Conservation (phyloP, 2,113 vertebrate species). For the Notothenia rossii region DNA sequence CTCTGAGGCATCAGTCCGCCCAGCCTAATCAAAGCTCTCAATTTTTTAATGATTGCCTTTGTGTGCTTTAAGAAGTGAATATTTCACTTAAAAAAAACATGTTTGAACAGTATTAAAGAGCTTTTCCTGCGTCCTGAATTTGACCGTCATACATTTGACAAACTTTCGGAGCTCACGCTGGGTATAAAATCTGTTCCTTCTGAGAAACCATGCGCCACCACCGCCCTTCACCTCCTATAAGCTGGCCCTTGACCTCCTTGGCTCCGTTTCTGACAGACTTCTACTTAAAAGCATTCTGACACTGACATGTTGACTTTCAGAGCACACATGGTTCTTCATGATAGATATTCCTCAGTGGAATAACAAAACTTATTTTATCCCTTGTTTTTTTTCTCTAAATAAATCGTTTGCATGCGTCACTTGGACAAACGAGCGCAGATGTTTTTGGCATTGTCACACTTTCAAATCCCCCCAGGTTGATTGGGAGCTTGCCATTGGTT, state of each 20-base stretch:
- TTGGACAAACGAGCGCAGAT: conserved; percentile 55
- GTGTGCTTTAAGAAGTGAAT: neutral
- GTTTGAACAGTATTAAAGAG: neutral
- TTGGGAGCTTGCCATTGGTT: conserved; percentile 52
- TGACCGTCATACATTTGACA: neutral
- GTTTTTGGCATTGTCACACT: conserved; percentile 60
- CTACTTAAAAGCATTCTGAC: conserved; percentile 49
- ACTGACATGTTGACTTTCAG: conserved; percentile 28
- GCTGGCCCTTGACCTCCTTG: conserved; percentile 48
- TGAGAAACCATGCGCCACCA: neutral
- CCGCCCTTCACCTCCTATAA: conserved; percentile 24
- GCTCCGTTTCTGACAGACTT: conserved; percentile 28
- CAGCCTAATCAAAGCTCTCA: no score
- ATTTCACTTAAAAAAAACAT: neutral
- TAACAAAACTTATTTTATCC: conserved; percentile 5
- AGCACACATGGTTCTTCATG: conserved; percentile 31
- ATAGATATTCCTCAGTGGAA: conserved; percentile 25
- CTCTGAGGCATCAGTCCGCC: no score
- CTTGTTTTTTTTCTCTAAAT: conserved; percentile 38
- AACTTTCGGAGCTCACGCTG: conserved; percentile 10
- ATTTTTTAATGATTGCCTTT: no score
- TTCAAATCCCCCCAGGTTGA: conserved; percentile 49
- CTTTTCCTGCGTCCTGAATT: neutral
- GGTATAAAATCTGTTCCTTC: neutral
- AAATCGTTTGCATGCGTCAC: conserved; percentile 20